Evolutionary conservation across 1,140 invertebrate genomes (phyloP).

Genomic region (Macrocentrus cingulum): DNA sequence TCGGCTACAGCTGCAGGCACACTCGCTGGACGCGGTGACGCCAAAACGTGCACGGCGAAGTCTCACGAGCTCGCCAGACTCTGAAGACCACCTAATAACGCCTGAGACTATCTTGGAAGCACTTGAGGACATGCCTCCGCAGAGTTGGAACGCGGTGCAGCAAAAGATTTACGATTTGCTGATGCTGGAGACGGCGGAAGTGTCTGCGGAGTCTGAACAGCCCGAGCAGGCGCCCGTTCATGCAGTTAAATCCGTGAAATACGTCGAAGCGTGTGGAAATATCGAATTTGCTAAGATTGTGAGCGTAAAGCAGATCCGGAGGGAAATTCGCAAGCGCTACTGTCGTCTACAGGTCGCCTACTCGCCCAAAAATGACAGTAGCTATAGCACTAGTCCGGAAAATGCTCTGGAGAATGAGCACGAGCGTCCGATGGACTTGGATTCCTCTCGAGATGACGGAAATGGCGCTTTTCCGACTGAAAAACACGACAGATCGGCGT

Average conservation of each 20-base stretch:
- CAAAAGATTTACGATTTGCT: no score
- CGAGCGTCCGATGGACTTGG: background rate
- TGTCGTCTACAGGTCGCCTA: slow-evolving; percentile 21
- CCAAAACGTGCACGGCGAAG: background rate
- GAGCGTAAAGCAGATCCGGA: slow-evolving; percentile 10
- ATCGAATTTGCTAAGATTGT: slow-evolving; percentile 10
- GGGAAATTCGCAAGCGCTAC: slow-evolving; percentile 12
- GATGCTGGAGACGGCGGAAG: no score
- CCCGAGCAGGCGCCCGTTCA: no score
- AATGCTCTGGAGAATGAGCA: background rate
- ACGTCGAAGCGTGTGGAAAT: slow-evolving; percentile 15
- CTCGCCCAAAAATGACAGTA: slow-evolving; percentile 12
- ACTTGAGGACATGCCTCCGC: no score
- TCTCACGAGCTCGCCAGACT: no score
- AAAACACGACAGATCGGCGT: background rate
- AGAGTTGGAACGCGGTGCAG: no score
- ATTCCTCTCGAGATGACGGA: background rate
- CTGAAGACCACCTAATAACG: no score
- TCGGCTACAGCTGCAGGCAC: background rate
- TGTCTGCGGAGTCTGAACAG: no score
- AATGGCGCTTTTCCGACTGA: no score
- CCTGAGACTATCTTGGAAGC: no score
- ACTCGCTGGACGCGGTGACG: background rate
- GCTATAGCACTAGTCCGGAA: background rate
- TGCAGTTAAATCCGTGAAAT: slow-evolving; percentile 2